Percentiles rank a stretch among this genome's conserved stretches.
Conservation (phyloP, 2,797 vertebrate genomes). For the Aeoliscus strigatus region DNA sequence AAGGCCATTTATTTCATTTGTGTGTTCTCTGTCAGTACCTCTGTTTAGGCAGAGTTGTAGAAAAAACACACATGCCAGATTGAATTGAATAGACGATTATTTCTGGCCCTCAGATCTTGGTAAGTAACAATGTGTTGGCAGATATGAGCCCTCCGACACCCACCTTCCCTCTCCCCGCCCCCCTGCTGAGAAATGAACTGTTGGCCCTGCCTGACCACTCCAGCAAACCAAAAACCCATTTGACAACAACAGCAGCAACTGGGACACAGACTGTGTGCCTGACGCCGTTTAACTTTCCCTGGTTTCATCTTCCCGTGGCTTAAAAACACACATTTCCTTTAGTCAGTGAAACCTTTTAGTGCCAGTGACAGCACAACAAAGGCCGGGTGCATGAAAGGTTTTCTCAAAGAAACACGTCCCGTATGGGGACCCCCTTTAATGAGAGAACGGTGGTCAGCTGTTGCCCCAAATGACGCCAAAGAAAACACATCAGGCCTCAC, state of each 20-base stretch:
- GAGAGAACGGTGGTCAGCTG: constrained; percentile 44
- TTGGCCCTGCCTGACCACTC: constrained; percentile 36
- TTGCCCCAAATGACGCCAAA: constrained; percentile 35
- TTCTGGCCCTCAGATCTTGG: too few species aligned
- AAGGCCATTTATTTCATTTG: too few species aligned
- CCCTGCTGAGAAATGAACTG: constrained; percentile 63
- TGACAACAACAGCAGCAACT: constrained; percentile 41
- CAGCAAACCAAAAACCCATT: constrained; percentile 28
- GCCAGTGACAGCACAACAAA: constrained; percentile 1
- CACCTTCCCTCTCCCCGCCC: constrained; percentile 8
- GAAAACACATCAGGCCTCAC: constrained; percentile 47
- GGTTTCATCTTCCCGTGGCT: constrained; percentile 6
- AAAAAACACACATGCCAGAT: too few species aligned
- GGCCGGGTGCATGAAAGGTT: constrained; percentile 6
- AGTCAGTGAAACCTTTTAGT: constrained; percentile 2
- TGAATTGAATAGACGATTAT: too few species aligned
- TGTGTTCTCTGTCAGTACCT: too few species aligned
- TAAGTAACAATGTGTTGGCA: background rate
- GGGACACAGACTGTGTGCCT: constrained; percentile 7
- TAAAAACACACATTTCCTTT: constrained; percentile 8
- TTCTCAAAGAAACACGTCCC: constrained; percentile 11
- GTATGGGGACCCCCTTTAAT: constrained; percentile 32
- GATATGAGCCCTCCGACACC: constrained; percentile 9
- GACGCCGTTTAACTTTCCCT: constrained; percentile 6
- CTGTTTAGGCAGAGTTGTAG: too few species aligned